phyloP scores from a whole-genome alignment of 2,888 invertebrate genomes.

The Nyleta sp. region DNA sequence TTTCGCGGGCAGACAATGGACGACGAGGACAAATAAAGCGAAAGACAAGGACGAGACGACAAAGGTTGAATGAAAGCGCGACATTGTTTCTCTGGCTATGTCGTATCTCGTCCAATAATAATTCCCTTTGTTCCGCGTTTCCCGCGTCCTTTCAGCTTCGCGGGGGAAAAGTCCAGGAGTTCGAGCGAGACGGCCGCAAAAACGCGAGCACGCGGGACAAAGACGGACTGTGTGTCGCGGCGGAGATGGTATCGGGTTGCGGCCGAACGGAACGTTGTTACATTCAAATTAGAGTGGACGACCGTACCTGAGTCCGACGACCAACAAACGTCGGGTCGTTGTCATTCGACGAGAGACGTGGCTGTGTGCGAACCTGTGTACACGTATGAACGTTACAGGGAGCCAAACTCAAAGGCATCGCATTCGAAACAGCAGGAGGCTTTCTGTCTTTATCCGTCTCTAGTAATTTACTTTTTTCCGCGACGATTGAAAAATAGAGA shows the following conservation, averaged over 20 bases:
- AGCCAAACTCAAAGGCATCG: conserved; percentile 69
- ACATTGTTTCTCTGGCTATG: conserved; percentile 61
- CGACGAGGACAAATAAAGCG: conserved; percentile 58
- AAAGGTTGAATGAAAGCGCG: conserved; percentile 63
- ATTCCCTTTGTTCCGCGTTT: conserved; percentile 68
- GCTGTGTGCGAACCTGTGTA: conserved; percentile 45
- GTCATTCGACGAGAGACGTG: conserved; percentile 68
- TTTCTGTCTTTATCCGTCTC: conserved; percentile 65
- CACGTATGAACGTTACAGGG: conserved; percentile 54
- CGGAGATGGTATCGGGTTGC: conserved; percentile 81
- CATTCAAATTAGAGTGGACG: conserved; percentile 82
- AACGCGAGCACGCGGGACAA: conserved; percentile 61
- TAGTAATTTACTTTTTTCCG: conserved; percentile 50
- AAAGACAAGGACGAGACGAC: conserved; percentile 50
- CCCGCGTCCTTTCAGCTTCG: conserved; percentile 62
- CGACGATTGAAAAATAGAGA: conserved; percentile 34
- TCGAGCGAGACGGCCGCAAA: conserved; percentile 36
- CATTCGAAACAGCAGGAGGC: conserved; percentile 81
- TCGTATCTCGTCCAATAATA: conserved; percentile 69
- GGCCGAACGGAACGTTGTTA: conserved; percentile 82
- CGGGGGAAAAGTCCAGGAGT: conserved; percentile 60
- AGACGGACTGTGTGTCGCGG: conserved; percentile 47
- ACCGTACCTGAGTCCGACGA: conserved; percentile 74
- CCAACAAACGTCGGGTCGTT: conserved; percentile 73
- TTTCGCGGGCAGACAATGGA: conserved; percentile 51